Percentiles rank a stretch among this genome's conserved stretches.
Conservation (phyloP, 2,113 vertebrate species). For the Addax nasomaculatus region DNA sequence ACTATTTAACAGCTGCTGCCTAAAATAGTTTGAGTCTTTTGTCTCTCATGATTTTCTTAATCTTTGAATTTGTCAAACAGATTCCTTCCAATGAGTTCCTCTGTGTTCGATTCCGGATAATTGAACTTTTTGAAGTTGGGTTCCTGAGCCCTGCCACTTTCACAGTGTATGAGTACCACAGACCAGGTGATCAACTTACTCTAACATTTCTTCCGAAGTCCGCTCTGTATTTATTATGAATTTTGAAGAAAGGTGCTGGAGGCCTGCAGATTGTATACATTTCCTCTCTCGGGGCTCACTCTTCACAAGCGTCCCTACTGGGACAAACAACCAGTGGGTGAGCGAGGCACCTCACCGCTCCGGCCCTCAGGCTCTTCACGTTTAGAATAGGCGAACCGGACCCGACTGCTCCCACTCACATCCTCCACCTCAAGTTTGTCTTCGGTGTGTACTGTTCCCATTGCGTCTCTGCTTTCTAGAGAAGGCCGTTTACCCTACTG, state of each 20-base stretch:
- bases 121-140: constrained; percentile 83
- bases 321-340: neutral
- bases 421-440: neutral
- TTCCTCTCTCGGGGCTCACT: neutral
- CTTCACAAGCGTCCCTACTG: neutral
- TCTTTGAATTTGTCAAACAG: constrained; percentile 71
- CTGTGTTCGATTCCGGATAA: constrained; percentile 84
- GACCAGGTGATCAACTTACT: constrained; percentile 77
- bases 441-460: neutral
- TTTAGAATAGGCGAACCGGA: neutral
- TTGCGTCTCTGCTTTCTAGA: neutral
- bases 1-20: neutral
- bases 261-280: neutral
- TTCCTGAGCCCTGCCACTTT: constrained; percentile 83
- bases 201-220: neutral
- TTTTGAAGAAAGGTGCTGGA: neutral
- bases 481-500: neutral
- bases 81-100: constrained; percentile 80
- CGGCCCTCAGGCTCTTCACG: neutral
- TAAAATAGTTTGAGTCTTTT: neutral
- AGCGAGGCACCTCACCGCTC: accelerated
- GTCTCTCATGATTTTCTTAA: neutral
- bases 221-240: neutral
- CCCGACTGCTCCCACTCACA: neutral
- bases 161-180: constrained; percentile 85